Percentiles rank a stretch among this genome's conserved stretches.
Evolutionary conservation across 2,888 invertebrate species (phyloP).

Genomic region (Allacma fusca): DNA sequence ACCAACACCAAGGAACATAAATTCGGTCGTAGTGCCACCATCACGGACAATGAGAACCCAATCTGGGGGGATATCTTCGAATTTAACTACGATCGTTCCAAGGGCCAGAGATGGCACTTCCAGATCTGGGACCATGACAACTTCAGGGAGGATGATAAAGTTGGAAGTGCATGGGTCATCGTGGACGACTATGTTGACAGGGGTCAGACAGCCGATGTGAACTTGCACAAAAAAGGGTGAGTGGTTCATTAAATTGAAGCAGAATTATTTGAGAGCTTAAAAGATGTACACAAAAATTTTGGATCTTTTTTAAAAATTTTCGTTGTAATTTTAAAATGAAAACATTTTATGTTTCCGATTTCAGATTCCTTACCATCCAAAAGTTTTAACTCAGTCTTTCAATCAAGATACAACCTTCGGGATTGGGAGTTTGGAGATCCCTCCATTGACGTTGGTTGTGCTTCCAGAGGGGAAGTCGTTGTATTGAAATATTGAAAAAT

Average conservation of each 20-base stretch:
- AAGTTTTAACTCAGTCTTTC: background rate
- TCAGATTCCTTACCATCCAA: too few relatives aligned
- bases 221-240: constrained; percentile 58
- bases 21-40: constrained; percentile 52
- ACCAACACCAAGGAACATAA: constrained; percentile 51
- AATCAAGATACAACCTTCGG: constrained; percentile 56
- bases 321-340: too few relatives aligned
- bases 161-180: constrained; percentile 54
- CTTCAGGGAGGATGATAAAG: constrained; percentile 56
- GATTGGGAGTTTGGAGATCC: constrained; percentile 59
- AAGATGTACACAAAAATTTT: too few relatives aligned
- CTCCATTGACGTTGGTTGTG: constrained; percentile 56
- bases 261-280: too few relatives aligned
- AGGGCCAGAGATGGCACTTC: constrained; percentile 54
- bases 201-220: constrained; percentile 52
- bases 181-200: constrained; percentile 59
- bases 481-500: constrained; percentile 53
- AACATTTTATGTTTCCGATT: too few relatives aligned
- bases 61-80: constrained; percentile 59
- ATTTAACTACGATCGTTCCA: constrained; percentile 56
- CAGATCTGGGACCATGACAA: constrained; percentile 59
- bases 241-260: too few relatives aligned
- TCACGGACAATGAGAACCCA: constrained; percentile 52
- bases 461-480: constrained; percentile 50
- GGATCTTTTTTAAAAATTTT: too few relatives aligned